Conservation (phyloP, 2,113 vertebrate genomes). For the Barnardius zonarius region DNA sequence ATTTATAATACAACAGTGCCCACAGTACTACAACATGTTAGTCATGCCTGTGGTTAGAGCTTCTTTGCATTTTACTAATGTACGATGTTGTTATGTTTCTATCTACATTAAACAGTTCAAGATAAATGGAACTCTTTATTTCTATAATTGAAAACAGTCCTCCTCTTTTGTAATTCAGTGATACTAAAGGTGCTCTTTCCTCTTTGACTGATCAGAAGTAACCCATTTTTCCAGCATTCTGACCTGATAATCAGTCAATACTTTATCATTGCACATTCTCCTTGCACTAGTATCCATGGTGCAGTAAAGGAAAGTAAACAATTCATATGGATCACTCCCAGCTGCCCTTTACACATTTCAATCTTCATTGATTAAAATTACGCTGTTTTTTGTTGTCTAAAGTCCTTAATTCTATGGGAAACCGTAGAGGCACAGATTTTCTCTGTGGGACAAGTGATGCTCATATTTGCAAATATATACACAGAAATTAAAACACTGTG, state of each 20-base stretch:
- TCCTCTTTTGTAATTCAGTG: background rate
- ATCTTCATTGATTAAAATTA: too few species aligned
- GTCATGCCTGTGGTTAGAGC: background rate
- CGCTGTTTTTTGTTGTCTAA: background rate
- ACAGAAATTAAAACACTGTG: background rate
- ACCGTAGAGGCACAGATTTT: background rate
- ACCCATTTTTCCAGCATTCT: background rate
- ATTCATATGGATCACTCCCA: too few species aligned
- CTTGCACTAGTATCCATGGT: background rate
- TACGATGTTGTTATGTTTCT: background rate
- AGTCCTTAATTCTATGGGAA: background rate
- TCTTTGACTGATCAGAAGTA: background rate
- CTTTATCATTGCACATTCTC: background rate
- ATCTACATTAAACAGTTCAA: background rate
- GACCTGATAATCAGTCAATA: background rate
- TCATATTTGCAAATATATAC: rapidly evolving
- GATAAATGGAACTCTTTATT: background rate
- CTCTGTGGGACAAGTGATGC: background rate
- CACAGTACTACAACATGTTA: background rate
- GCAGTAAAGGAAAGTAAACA: too few species aligned
- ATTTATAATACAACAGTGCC: background rate
- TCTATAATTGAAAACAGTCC: background rate
- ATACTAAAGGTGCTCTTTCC: background rate
- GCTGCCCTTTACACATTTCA: background rate
- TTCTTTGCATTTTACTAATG: background rate